These are phyloP conservation scores for Coelopa pilipes DNA, from an alignment of 2,888 invertebrate genomes.

Conservation along the genomic window DNA sequence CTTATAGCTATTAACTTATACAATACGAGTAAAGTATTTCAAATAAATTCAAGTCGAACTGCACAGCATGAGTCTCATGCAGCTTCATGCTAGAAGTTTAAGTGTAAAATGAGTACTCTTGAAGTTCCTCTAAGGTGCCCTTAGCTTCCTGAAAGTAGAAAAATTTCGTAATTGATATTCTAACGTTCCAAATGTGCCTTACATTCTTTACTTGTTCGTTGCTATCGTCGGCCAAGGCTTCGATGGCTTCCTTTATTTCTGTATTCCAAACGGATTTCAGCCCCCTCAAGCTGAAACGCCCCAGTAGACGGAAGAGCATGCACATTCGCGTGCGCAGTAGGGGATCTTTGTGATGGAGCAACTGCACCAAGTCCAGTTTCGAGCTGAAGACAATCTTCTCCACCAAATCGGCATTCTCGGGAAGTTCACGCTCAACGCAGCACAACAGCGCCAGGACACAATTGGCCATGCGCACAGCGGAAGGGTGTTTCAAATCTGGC, in stretches of 20 bases:
- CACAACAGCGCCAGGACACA: conserved; percentile 80
- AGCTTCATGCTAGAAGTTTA: conserved; percentile 35
- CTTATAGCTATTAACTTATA: no score
- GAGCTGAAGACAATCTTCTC: conserved; percentile 75
- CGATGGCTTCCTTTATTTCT: conserved; percentile 57
- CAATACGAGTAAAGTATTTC: no score
- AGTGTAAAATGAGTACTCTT: conserved; percentile 62
- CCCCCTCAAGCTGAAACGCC: conserved; percentile 75
- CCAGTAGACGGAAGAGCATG: conserved; percentile 76
- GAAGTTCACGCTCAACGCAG: conserved; percentile 77
- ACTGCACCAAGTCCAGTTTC: conserved; percentile 69
- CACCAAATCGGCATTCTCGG: conserved; percentile 81
- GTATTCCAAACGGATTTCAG: conserved; percentile 67
- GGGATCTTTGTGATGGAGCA: conserved; percentile 72
- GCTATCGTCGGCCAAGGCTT: conserved; percentile 57
- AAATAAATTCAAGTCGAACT: no score
- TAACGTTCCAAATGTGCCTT: conserved; percentile 23
- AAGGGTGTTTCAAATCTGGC: conserved; percentile 56
- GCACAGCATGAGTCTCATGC: no score
- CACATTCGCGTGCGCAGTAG: conserved; percentile 74
- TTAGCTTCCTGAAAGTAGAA: conserved; percentile 58
- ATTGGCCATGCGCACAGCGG: conserved; percentile 70
- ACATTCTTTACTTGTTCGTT: conserved; percentile 55
- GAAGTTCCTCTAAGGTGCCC: conserved; percentile 62
- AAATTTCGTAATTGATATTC: conserved; percentile 2